Base-by-base conservation (phyloP, 2,888 invertebrate genomes). In the Spialia ferax region DNA sequence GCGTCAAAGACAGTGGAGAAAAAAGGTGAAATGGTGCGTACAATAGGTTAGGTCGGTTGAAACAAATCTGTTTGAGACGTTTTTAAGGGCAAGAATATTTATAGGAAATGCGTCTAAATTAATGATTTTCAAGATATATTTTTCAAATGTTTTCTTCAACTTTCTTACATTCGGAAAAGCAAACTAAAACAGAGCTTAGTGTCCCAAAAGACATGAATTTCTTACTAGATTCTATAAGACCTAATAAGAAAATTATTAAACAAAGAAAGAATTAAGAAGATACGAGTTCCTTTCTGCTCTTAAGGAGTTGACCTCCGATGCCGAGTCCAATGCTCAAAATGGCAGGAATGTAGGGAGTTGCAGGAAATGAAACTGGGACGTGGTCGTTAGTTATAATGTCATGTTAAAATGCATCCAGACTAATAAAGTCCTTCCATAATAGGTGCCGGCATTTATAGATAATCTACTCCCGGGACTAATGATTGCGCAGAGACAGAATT, bases 21-120 rank as follows among this genome's bases (percentile, higher is more conserved):
- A 78, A 83, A 85, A 79, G 80, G 83, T 81, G 80, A 85, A 89
- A 89, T 88, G 86, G 83, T 80, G 85, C 86, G 81, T 85, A 85
- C 85, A 87, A 87, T 88, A 82, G 84, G 75, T 77, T 77, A 80
- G 78, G 79, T 78, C 72, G 78, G 79, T 87, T 85, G 86, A 85
- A 86, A 87, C 84, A 87, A 86, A 88, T 88, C 83, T 83, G 81
- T 83, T 85, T 73, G 78, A 82, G 83, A 80, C 79, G 79, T 65
- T 55, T 59, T 55, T 35, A 75, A 82, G 82, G 81, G 87, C 84
- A 81, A 83, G 82, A 82, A 80, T 70, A 69, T 69, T 60, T 48
- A 48, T 42, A 42, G 42, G 35, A 38, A 13, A 6, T 62, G 32
- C n/a, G 18, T 13, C 22, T 52, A 13, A 23, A 52, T 22, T 50